These are phyloP conservation scores for Geophilus truncorum DNA, from an alignment of 2,888 invertebrate species.

Conservation along the genomic window DNA sequence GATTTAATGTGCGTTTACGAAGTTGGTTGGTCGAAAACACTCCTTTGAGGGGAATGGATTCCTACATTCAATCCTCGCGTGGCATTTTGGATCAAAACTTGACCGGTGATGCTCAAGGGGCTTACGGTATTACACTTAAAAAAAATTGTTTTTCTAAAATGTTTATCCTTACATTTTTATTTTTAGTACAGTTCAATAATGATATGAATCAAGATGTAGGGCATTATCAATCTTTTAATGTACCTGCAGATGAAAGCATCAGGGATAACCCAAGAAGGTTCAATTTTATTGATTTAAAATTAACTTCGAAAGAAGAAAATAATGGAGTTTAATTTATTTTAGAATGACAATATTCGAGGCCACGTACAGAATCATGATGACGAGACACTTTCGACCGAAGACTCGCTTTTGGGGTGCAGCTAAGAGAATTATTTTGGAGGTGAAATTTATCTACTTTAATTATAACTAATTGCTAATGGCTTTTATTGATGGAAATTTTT, in stretches of 20 bases:
- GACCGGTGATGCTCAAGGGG: constrained; percentile 39
- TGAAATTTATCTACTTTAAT: too few relatives aligned
- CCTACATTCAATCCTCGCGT: constrained; percentile 33
- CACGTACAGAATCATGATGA: constrained; percentile 44
- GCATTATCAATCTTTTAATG: background rate
- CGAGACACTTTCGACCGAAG: constrained; percentile 42
- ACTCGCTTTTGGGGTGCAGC: constrained; percentile 45
- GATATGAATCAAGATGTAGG: constrained; percentile 34
- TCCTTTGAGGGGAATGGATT: constrained; percentile 32
- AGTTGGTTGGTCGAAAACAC: constrained; percentile 32
- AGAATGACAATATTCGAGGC: constrained; percentile 43
- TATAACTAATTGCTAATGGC: background rate
- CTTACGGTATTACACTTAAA: constrained; percentile 39
- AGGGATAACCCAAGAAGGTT: constrained; percentile 37
- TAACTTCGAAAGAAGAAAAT: too few relatives aligned
- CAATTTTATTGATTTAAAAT: too few relatives aligned
- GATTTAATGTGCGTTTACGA: constrained; percentile 38
- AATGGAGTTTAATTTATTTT: background rate
- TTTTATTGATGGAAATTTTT: background rate
- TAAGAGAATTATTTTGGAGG: constrained; percentile 37
- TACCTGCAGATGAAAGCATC: constrained; percentile 38
- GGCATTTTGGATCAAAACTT: constrained; percentile 39
- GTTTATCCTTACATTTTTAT: too few relatives aligned
- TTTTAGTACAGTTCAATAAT: constrained; percentile 39
- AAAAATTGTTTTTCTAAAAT: too few relatives aligned